Base-by-base conservation (phyloP, 2,888 invertebrate genomes). In the Ypsolopha sequella region DNA sequence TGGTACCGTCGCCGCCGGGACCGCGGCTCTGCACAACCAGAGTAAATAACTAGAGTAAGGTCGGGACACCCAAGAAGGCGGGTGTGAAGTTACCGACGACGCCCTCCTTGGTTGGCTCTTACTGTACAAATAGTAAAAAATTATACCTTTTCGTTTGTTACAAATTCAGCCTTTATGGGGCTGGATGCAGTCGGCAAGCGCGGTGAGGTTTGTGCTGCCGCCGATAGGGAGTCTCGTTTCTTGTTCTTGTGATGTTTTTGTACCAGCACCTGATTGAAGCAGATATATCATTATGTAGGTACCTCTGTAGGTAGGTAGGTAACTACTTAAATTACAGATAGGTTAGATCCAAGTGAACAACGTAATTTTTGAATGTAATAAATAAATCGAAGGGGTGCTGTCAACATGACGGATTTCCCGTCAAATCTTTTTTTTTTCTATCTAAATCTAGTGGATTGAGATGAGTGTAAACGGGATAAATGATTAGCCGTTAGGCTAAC, bases 231-330 rank as follows among this genome's bases (percentile, higher is more conserved):
- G 50, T 45, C 48, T 24, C 24, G 24, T 24, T 24, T 24, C 14
- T 58, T 56, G 41, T 52, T 47, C 10, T 54, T 54, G 7, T 58
- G 59, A 39, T 63, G 61, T 51, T 65, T 63, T 52, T 66, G 63
- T 52, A 66, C 65, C 52, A 70, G 61, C 41, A 52, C 52, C 52
- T 52, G 33, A 13, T 14, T 8, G 2, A 43, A 39, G 39, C 9
- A n/a, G 10, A 39, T 9, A 3, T 39, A 39, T 39, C 39, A 11
- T 24, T 24, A 24, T 41, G 10, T 11, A 11, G 45, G 3, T 6
- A 24, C n/a, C 14, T 38, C 10, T 11, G 7, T 14, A 6, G 14
- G 10, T 36, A 24, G 7, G 36, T 36, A 38, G 7, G 38, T 48
- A 48, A 36, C 39, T 38, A 13, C 14, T 1, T 7, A 45, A 36